phyloP scores from a whole-genome alignment of 2,888 invertebrate species.

The Dichetophora obliterata region DNA sequence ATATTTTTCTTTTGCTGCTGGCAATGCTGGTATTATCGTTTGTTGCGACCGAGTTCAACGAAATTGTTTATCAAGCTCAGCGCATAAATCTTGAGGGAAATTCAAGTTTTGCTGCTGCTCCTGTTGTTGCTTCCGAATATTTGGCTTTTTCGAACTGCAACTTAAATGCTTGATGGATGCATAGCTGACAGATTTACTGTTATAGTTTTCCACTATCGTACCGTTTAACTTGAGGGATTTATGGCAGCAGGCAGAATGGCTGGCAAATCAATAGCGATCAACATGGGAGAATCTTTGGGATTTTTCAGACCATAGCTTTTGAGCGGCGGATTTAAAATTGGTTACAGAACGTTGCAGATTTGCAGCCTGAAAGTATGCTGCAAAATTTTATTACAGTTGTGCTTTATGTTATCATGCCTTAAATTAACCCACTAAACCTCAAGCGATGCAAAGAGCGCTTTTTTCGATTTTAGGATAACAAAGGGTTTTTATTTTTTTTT shows the following conservation, averaged over 20 bases:
- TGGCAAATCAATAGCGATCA: too few relatives aligned
- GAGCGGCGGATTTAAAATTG: too few relatives aligned
- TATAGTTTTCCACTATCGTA: slow-evolving; percentile 11
- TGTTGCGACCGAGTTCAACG: background rate
- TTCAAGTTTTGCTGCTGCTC: slow-evolving; percentile 6
- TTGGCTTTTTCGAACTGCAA: background rate
- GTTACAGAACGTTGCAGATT: too few relatives aligned
- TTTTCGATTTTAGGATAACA: too few relatives aligned
- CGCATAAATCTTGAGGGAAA: slow-evolving; percentile 41
- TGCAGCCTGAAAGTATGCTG: too few relatives aligned
- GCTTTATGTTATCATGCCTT: too few relatives aligned
- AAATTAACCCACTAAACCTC: too few relatives aligned
- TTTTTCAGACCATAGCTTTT: too few relatives aligned
- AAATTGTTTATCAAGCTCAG: slow-evolving; percentile 29
- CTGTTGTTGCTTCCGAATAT: background rate
- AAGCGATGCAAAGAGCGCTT: too few relatives aligned
- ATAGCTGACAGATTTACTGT: slow-evolving; percentile 36
- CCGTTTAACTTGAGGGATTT: slow-evolving; percentile 25
- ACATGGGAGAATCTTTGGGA: too few relatives aligned
- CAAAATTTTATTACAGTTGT: too few relatives aligned
- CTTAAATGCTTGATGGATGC: slow-evolving; percentile 29
- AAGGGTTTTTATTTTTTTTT: too few relatives aligned
- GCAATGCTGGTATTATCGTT: background rate
- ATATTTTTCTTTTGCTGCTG: background rate
- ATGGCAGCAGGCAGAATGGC: background rate